Base-by-base conservation (phyloP, 1,140 invertebrate species). In the Chelonus insularis region DNA sequence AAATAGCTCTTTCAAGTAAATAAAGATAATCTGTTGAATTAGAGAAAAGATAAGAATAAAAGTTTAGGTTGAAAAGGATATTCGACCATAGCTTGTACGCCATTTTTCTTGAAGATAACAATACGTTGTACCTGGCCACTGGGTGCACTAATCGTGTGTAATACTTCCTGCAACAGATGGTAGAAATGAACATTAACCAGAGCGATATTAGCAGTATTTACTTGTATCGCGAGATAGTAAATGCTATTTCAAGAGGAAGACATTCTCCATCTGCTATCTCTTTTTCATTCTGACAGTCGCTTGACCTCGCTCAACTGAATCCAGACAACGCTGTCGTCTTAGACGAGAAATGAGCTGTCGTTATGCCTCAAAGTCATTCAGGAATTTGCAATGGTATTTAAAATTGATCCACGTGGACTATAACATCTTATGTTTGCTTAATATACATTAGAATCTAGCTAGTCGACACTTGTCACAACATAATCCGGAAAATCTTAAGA, bases 41-140 rank as follows among this genome's bases (percentile, higher is more conserved):
- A 12, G 4, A 9, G 8, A 45, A 18, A 7, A 16, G 9, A 14
- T 29, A 29, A 14, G n/a, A n/a, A n/a, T n/a, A 25, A n/a, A 23
- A 16, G n/a, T 51, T 51, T 34, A 34, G 48, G 34, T n/a, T 50
- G 75, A 80, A 91, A 93, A 94, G 92, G 92, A 94, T 94, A 97
- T 94, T 99, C 97, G 72, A 99, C 95, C 93, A 99, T 97, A 54
- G 96, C 96, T 82, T 99, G 97, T 4, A 99, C 93, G 57, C 95
- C 95, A 81, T 97, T 97, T 84, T 99, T 98, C 87, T 96, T 96
- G 84, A 99, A 98, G 71, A 99, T 97, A 51, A 99, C 97, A 82
- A 99, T 98, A 69, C 96, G 88, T 66, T 94, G 87, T n/a, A 99
- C 96, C 78, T 95, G 91, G 23, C 97, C 97, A 84, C 94, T 93